Evolutionary conservation across 2,113 vertebrate genomes (phyloP), one percentile per base, ranked within the genome.

Genomic region (Cariama cristata): DNA sequence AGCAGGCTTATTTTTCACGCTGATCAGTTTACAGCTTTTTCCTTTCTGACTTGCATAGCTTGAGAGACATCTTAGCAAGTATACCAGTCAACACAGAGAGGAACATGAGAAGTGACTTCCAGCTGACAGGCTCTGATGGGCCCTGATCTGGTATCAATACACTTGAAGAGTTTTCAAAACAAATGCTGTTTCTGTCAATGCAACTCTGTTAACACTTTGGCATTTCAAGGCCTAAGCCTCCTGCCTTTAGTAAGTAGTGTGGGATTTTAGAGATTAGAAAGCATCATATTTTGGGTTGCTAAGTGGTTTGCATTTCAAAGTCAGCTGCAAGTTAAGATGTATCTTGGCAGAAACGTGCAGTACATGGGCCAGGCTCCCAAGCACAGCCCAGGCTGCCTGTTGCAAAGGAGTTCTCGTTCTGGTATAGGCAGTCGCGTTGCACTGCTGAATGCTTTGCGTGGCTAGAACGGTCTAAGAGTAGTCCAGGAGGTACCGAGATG

Each of bases 191-290:
- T 56, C 68, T 94, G 86, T 87, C 93, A 86, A 10, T 93, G 89
- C 59, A 62, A 8, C 59, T 84, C 89, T 55, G 67, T 88, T 84
- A 87, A 68, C 84, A 56, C 90, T 95, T 91, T 3, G n/a, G 80
- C 35, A 40, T 95, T 95, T 86, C 87, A 84, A 89, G 80, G n/a
- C 73, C 52, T 55, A 47, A 85, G 58, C 50, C 60, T 93, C 73
- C 42, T 84, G 86, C 66, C 73, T 93, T 50, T 42, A 38, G 73
- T 20, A 6, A 2, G 59, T 28, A 74, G 79, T 21, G 68, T 87
- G 72, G 68, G 83, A 95, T 93, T 94, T 94, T 63, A 45, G 83
- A 87, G 76, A 81, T 91, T 80, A 89, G 89, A 81, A 86, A 77
- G 71, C 69, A 63, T 77, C 52, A 12, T 89, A 33, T 30, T 87